Evolutionary conservation across 2,113 vertebrate genomes (phyloP).

Genomic region (Progne subis): DNA sequence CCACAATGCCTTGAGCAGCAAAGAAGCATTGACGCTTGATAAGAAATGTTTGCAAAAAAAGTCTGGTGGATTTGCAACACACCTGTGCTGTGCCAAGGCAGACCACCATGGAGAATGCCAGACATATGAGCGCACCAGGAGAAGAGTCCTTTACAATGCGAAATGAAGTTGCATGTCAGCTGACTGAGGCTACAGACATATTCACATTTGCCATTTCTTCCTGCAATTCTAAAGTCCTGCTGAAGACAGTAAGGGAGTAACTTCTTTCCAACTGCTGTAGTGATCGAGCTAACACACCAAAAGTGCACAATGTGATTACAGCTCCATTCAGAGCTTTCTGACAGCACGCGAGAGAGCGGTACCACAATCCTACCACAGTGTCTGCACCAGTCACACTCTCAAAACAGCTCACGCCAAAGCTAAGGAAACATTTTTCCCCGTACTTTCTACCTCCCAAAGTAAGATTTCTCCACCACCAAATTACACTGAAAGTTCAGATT

Average conservation of each 20-base stretch:
- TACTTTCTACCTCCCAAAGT: background rate
- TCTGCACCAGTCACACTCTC: rapidly evolving
- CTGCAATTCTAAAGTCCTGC: background rate
- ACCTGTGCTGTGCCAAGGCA: background rate
- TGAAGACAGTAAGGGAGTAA: background rate
- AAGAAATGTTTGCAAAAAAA: background rate
- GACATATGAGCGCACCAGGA: background rate
- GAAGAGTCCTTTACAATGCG: background rate
- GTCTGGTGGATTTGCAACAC: background rate
- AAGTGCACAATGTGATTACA: background rate
- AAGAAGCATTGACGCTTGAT: background rate
- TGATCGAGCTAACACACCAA: background rate
- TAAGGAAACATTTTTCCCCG: background rate
- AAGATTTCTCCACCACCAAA: background rate
- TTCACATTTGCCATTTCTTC: background rate
- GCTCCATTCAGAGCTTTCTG: background rate
- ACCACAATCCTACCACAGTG: background rate
- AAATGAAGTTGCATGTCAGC: background rate
- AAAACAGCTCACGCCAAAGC: background rate
- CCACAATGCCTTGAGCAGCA: background rate
- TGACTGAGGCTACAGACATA: background rate
- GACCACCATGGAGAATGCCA: background rate
- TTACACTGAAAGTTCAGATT: background rate
- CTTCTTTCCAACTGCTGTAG: background rate
- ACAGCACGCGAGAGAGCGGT: background rate